Evolutionary conservation across 2,113 vertebrate species (phyloP).

Genomic region (Poeciliopsis occidentalis): DNA sequence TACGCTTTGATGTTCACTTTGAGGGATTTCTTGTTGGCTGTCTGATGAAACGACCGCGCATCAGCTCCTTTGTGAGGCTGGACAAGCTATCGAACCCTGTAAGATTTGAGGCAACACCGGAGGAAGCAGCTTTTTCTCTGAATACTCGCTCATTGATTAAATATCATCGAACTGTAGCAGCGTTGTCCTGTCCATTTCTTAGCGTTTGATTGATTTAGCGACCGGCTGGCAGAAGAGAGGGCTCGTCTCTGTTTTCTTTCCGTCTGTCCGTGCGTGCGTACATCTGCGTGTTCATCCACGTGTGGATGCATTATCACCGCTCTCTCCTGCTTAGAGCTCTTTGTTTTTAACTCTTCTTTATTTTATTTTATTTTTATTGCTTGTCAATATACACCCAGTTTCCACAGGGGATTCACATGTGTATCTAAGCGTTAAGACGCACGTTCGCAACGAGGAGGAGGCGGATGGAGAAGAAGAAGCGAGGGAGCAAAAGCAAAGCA

Average conservation of each 20-base stretch:
- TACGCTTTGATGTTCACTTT: constrained; percentile 62
- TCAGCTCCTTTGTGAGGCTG: constrained; percentile 14
- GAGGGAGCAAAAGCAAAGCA: constrained; percentile 35
- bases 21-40: constrained; percentile 43
- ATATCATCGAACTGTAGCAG: constrained; percentile 67
- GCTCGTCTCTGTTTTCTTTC: constrained; percentile 34
- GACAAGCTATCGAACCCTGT: constrained; percentile 44
- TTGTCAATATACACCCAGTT: constrained; percentile 49
- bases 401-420: constrained; percentile 66
- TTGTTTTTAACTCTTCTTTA: constrained; percentile 47
- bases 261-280: constrained; percentile 14
- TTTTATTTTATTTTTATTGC: constrained; percentile 26
- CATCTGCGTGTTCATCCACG: constrained; percentile 47
- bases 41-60: constrained; percentile 32
- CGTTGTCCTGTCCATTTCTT: constrained; percentile 56
- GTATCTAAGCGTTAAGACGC: constrained; percentile 49
- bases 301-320: constrained; percentile 42
- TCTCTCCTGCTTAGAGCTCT: constrained; percentile 25
- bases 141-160: constrained; percentile 60
- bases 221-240: constrained; percentile 34
- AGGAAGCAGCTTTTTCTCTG: constrained; percentile 51
- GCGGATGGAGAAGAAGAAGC: constrained; percentile 43
- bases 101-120: constrained; percentile 11
- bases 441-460: constrained; percentile 50
- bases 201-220: constrained; percentile 61